Conservation (phyloP, 2,888 invertebrate species). For the Acanthosepion lycidas region DNA sequence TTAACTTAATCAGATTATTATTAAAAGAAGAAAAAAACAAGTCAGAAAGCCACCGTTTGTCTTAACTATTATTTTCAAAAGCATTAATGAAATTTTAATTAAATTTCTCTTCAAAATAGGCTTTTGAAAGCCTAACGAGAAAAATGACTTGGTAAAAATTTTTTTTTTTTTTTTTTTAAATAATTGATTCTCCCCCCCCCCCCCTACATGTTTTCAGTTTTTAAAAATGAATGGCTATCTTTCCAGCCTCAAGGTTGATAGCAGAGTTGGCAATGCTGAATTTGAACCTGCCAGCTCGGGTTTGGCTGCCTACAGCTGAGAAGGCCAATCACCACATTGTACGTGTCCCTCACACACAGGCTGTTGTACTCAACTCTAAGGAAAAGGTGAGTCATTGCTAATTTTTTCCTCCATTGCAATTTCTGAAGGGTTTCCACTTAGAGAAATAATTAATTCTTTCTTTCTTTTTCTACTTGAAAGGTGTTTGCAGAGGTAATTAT, state of each 20-base stretch:
- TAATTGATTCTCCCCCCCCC: neutral
- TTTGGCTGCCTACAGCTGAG: constrained; percentile 92
- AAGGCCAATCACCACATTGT: constrained; percentile 90
- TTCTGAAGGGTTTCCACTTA: neutral
- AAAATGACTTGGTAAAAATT: neutral
- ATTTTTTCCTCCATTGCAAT: neutral
- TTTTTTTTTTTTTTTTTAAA: too few relatives aligned
- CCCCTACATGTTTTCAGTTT: neutral
- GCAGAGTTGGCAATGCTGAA: constrained; percentile 95
- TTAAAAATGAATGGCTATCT: constrained; percentile 47
- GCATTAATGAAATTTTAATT: too few relatives aligned
- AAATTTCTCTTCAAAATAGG: neutral
- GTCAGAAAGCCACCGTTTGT: too few relatives aligned
- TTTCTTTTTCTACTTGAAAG: too few relatives aligned
- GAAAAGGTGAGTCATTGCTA: constrained; percentile 80
- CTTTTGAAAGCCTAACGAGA: neutral
- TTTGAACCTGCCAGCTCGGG: constrained; percentile 96
- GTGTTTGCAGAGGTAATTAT: neutral
- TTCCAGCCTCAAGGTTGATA: constrained; percentile 83
- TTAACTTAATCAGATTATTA: too few relatives aligned
- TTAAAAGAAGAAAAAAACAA: too few relatives aligned
- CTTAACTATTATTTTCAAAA: too few relatives aligned
- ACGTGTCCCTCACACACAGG: constrained; percentile 95
- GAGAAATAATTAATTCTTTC: too few relatives aligned
- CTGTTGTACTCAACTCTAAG: constrained; percentile 98